Evolutionary conservation across 2,797 vertebrate genomes (phyloP).

Genomic region (Lagocephalus sceleratus): DNA sequence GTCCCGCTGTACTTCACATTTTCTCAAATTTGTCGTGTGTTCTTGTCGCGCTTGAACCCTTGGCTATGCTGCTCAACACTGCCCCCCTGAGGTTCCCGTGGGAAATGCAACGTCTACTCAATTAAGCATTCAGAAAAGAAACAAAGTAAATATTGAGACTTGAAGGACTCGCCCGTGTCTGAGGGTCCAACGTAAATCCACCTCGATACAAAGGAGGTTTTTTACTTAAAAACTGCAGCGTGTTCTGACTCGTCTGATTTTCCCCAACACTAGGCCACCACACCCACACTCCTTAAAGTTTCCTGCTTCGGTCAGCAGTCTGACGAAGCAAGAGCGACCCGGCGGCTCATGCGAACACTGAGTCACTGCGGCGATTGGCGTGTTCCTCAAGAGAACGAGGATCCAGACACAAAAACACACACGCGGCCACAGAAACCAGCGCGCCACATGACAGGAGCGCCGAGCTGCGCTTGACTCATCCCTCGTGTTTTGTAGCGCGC

Average conservation of each 20-base stretch:
- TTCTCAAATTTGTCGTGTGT: too few species aligned
- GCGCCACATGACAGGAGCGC: background rate
- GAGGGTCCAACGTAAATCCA: background rate
- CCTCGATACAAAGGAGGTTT: background rate
- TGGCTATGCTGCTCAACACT: too few species aligned
- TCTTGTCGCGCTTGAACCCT: too few species aligned
- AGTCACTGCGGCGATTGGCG: slow-evolving; percentile 9
- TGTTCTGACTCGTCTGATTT: background rate
- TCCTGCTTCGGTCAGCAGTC: slow-evolving; percentile 20
- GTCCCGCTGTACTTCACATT: too few species aligned
- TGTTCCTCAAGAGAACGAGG: background rate
- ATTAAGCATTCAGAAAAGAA: too few species aligned
- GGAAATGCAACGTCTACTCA: too few species aligned
- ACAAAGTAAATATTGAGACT: too few species aligned
- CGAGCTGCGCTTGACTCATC: too few species aligned
- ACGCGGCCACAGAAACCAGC: background rate
- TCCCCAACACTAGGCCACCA: slow-evolving; percentile 13
- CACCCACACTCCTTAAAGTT: slow-evolving; percentile 18
- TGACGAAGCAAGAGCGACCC: slow-evolving; percentile 21
- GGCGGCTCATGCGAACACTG: slow-evolving; percentile 9
- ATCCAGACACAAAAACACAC: background rate
- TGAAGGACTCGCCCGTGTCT: too few species aligned
- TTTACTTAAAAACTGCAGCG: too few species aligned
- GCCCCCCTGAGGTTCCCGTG: too few species aligned
- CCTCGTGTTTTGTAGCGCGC: too few species aligned